These are phyloP conservation scores for Chaetoderma sp. DNA, from an alignment of 2,888 invertebrate species.

Conservation along the genomic window DNA sequence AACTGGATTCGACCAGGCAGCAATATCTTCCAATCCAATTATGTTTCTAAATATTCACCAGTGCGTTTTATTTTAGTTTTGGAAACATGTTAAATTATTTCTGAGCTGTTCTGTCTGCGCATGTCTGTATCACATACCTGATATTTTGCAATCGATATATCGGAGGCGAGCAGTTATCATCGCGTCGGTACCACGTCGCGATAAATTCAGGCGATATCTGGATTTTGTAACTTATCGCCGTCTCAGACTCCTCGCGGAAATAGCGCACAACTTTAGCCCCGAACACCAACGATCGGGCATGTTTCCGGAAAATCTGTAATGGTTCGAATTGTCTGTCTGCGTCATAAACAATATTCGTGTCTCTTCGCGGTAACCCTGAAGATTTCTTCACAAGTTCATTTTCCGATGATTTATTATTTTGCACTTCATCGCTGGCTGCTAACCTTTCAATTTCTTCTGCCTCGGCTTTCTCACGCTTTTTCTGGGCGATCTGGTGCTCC, in stretches of 20 bases:
- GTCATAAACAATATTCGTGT: not conserved
- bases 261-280: not conserved
- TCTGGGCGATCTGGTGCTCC: conserved; percentile 1
- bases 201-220: conserved; percentile 31
- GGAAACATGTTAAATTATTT: no score
- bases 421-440: not conserved
- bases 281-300: not conserved
- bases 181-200: conserved; percentile 67
- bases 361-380: not conserved
- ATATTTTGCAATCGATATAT: conserved; percentile 56
- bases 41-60: no score
- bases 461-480: not conserved
- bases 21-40: no score
- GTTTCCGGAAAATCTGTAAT: not conserved
- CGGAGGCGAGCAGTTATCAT: conserved; percentile 63
- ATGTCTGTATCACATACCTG: no score
- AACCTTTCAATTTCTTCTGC: not conserved
- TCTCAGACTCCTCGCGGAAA: not conserved
- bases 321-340: not conserved
- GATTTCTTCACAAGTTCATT: not conserved
- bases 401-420: not conserved
- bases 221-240: not conserved
- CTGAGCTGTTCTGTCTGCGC: no score
- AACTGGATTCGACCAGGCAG: no score
- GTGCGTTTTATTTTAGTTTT: no score